Evolutionary conservation across 2,888 invertebrate genomes (phyloP).

Genomic region (Drosophila yooni): DNA sequence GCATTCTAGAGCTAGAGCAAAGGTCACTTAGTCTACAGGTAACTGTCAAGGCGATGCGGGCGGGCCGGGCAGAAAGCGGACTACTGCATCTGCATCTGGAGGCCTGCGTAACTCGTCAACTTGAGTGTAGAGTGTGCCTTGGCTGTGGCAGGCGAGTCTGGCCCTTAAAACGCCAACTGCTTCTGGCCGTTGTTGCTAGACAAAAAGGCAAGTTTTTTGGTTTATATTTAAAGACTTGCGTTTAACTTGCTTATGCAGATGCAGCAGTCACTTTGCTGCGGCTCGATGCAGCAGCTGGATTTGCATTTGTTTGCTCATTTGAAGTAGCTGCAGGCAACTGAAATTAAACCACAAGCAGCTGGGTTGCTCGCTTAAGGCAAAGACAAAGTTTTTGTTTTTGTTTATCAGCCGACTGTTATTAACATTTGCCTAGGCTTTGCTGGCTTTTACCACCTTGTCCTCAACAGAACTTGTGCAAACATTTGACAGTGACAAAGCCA

Average conservation of each 20-base stretch:
- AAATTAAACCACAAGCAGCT: constrained; percentile 58
- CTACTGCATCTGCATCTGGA: constrained; percentile 12
- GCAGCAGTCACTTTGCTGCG: constrained; percentile 6
- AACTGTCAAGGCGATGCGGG: constrained; percentile 55
- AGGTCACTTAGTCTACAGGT: constrained; percentile 75
- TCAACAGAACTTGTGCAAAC: constrained; percentile 11
- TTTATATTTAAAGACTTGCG: constrained; percentile 32
- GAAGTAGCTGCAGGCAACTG: constrained; percentile 41
- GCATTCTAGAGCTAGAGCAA: constrained; percentile 67
- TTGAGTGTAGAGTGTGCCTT: constrained; percentile 50
- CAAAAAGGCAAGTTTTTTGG: constrained; percentile 17
- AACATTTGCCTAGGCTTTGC: constrained; percentile 51
- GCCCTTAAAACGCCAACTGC: constrained; percentile 56
- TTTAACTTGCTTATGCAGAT: constrained; percentile 34
- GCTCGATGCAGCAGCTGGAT: constrained; percentile 13
- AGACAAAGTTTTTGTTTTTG: constrained; percentile 46
- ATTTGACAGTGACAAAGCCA: background rate
- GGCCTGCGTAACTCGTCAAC: constrained; percentile 63
- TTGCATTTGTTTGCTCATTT: constrained; percentile 58
- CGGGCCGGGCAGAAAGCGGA: constrained; percentile 18
- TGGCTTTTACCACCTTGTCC: constrained; percentile 18
- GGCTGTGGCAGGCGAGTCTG: constrained; percentile 18
- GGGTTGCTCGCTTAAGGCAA: constrained; percentile 27
- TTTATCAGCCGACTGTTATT: constrained; percentile 47
- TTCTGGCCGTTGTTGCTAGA: constrained; percentile 33